phyloP scores from a whole-genome alignment of 37 sponge, comb jelly and placozoan genomes.

The Amphimedon queenslandica region DNA sequence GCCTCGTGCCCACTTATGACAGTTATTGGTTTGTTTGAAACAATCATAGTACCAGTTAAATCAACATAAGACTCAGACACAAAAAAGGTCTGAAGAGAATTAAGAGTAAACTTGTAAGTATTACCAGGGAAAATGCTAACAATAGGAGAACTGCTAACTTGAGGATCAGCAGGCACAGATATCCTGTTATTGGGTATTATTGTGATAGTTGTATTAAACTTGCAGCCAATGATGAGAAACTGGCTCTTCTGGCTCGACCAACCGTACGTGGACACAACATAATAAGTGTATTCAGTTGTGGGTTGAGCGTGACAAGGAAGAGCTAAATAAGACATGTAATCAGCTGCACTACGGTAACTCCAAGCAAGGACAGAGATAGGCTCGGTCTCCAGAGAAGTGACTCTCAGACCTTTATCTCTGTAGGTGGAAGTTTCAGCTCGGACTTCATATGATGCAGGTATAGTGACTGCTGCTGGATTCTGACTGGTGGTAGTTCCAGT shows the following conservation, averaged over 20 bases:
- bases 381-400: background rate
- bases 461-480: background rate
- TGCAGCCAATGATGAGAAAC: background rate
- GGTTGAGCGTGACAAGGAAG: background rate
- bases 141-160: background rate
- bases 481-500: background rate
- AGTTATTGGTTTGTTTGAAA: slow-evolving; percentile 12
- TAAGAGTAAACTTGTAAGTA: background rate
- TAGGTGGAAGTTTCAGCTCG: background rate
- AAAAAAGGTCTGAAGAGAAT: slow-evolving; percentile 6
- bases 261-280: background rate
- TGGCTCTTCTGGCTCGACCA: background rate
- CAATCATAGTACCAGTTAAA: slow-evolving; percentile 11
- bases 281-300: background rate
- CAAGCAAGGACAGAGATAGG: background rate
- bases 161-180: background rate
- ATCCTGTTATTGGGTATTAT: background rate
- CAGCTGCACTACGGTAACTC: background rate
- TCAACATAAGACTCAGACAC: slow-evolving; percentile 3
- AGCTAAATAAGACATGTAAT: background rate
- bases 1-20: slow-evolving; percentile 22
- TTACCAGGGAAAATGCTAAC: background rate
- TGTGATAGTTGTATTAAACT: background rate
- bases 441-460: background rate
- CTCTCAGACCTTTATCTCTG: background rate